A percentile compares a stretch with the other conserved stretches of the same genome.
Evolutionary conservation across 1,140 invertebrate species (phyloP).

Genomic region (Probaryconus sp.): DNA sequence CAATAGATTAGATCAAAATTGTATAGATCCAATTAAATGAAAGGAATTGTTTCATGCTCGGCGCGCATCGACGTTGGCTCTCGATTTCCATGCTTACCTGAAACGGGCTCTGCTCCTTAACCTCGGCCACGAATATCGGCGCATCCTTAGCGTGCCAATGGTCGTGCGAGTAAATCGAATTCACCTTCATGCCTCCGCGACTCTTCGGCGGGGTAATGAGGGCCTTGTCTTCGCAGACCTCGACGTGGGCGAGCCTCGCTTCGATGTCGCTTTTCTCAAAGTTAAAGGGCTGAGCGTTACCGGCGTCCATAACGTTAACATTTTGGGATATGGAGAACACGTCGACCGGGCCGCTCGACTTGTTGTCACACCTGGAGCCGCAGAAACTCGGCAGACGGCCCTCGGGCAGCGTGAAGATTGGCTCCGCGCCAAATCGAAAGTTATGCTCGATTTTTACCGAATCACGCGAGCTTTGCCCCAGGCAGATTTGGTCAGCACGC

Average conservation of each 20-base stretch:
- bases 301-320: slow-evolving; percentile 18
- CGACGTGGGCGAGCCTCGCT: slow-evolving; percentile 60
- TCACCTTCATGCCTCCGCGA: slow-evolving; percentile 72
- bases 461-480: too few species aligned
- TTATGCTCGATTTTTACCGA: slow-evolving; percentile 22
- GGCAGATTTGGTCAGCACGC: too few species aligned
- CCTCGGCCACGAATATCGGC: slow-evolving; percentile 69
- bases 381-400: slow-evolving; percentile 52
- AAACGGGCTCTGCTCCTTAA: slow-evolving; percentile 72
- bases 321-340: slow-evolving; percentile 64
- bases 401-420: slow-evolving; percentile 55
- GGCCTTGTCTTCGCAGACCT: slow-evolving; percentile 63
- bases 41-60: slow-evolving; percentile 51
- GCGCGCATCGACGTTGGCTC: slow-evolving; percentile 43
- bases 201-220: slow-evolving; percentile 64
- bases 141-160: slow-evolving; percentile 71
- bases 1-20: slow-evolving; percentile 56
- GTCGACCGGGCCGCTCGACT: background rate
- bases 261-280: slow-evolving; percentile 64
- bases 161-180: slow-evolving; percentile 76
- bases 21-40: slow-evolving; percentile 55
- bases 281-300: slow-evolving; percentile 48
- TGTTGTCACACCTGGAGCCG: slow-evolving; percentile 19
- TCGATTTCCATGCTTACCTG: slow-evolving; percentile 67
- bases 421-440: slow-evolving; percentile 36